Percentiles rank a stretch among this genome's conserved stretches.
phyloP scores from a whole-genome alignment of 2,888 invertebrate genomes.

The Drosophila longiperda region DNA sequence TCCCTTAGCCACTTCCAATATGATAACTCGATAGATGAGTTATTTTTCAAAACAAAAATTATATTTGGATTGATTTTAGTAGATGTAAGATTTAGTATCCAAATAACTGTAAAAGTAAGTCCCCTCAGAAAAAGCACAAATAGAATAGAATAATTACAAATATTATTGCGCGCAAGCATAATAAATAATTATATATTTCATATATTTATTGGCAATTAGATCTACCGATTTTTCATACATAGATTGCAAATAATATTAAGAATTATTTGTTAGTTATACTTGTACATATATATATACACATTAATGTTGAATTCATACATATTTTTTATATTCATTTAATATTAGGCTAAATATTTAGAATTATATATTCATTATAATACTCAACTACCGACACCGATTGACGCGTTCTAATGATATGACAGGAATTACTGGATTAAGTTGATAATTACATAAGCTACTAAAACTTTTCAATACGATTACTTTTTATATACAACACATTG shows the following conservation, averaged over 20 bases:
- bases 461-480: slow-evolving; percentile 29
- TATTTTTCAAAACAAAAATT: background rate
- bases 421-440: slow-evolving; percentile 32
- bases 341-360: slow-evolving; percentile 9
- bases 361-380: slow-evolving; percentile 39
- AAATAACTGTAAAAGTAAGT: background rate
- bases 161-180: slow-evolving; percentile 54
- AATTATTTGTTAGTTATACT: slow-evolving; percentile 52
- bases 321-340: slow-evolving; percentile 18
- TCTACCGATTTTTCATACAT: slow-evolving; percentile 43
- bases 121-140: background rate
- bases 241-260: slow-evolving; percentile 22
- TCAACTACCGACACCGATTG: slow-evolving; percentile 62
- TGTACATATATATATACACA: slow-evolving; percentile 57
- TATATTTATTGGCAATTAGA: slow-evolving; percentile 63
- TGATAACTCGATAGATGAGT: background rate
- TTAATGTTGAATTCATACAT: slow-evolving; percentile 34
- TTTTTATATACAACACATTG: slow-evolving; percentile 50
- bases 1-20: background rate
- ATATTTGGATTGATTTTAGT: background rate
- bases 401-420: slow-evolving; percentile 61
- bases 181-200: slow-evolving; percentile 53
- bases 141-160: slow-evolving; percentile 17
- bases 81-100: background rate
- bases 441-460: slow-evolving; percentile 41